phyloP scores from a whole-genome alignment of 64 coral and sea anemone genomes.

The Exaiptasia diaphana region DNA sequence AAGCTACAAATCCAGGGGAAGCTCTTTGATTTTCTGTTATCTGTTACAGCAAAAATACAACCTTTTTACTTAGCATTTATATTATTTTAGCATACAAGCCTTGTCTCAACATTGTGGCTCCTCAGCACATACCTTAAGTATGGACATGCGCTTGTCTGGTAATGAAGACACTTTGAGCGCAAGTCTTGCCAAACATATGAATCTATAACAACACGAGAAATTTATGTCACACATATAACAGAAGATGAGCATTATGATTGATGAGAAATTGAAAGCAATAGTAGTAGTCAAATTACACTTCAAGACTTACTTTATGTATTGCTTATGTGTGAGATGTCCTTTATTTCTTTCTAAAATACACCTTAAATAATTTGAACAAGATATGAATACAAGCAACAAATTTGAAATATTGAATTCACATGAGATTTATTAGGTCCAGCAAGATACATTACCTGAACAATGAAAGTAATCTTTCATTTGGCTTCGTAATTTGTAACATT shows the following conservation, averaged over 20 bases:
- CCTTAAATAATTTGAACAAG: background rate
- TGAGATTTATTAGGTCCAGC: background rate
- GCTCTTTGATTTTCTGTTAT: background rate
- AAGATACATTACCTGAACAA: background rate
- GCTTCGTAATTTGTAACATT: background rate
- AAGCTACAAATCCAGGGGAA: background rate
- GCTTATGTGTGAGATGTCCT: background rate
- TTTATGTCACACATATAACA: background rate
- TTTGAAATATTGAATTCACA: background rate
- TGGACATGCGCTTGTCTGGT: background rate
- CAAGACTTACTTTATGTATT: slow-evolving; percentile 26
- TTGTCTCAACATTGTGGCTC: background rate
- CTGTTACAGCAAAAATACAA: background rate
- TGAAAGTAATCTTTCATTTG: background rate
- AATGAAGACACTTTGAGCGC: background rate
- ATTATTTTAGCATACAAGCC: background rate
- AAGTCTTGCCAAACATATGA: background rate
- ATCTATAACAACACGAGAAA: background rate
- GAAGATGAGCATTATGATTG: background rate
- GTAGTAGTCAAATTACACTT: background rate
- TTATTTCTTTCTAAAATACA: slow-evolving; percentile 1
- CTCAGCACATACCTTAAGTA: background rate
- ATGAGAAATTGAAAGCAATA: background rate
- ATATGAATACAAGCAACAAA: background rate
- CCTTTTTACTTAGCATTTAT: background rate